Evolutionary conservation across 2,113 vertebrate genomes (phyloP), one percentile per base, ranked within the genome.

Genomic region (Pyrgilauda ruficollis): DNA sequence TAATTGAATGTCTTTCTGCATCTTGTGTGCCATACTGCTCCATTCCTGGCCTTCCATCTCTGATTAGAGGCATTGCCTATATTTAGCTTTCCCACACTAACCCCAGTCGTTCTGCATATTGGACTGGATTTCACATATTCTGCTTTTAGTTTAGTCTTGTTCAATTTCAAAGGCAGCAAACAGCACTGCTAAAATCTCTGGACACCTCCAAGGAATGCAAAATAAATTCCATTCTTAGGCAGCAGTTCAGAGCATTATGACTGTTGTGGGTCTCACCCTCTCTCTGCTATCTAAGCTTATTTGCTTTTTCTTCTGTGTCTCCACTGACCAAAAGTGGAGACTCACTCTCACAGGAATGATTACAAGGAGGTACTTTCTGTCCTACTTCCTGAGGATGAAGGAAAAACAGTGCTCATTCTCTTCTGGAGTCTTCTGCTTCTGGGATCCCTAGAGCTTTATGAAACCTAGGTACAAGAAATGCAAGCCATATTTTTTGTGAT

Each of bases 1-100:
- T 95, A 96, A 96, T 44, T 89, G 85, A 86, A 56, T 89, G 78
- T 64, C 61, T 84, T 93, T 62, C 80, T 68, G 69, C 49, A 64
- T 87, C 73, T 87, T 90, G 39, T 90, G 83, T 75, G 73, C 88
- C 56, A 56, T 35, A 31, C 67, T 66, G 46, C 74, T 96, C 70
- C 53, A 24, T 82, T 91, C n/a, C 90, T 67, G 47, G 53, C 85
- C 86, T 94, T 90, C 64, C 37, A 86, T 46, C 66, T 88, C 88
- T 68, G 64, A 81, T 86, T 92, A 93, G 87, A 87, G 47, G 76
- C 59, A 13, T 31, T 63, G 21, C 17, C 52, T 90, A 92, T 86
- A 92, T 86, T 92, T 93, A 92, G 83, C 56, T 89, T 94, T 79
- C 73, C 64, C 53, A 68, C 56, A 80, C 68, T 88, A 91, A 84